Evolutionary conservation across 2,797 vertebrate genomes (phyloP), one percentile per base, ranked within the genome.

Genomic region (Pelobates cultripes): DNA sequence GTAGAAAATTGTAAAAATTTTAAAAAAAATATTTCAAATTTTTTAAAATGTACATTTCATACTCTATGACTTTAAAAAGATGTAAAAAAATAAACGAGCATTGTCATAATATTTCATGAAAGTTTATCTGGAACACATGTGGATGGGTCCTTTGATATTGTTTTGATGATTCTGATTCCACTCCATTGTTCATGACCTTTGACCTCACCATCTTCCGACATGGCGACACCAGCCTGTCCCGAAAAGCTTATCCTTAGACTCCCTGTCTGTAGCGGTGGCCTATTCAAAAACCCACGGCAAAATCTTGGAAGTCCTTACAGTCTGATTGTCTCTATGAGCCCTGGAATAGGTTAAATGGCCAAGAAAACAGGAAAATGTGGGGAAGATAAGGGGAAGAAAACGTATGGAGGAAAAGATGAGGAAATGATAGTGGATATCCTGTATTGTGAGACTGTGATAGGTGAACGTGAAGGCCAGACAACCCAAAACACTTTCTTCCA

Each of bases 281-380:
- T 77, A 75, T 9, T 28, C 45, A 1, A 5, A 10, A 82, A 43
- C 4, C 47, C 7, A 66, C 75, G 88, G 87, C 88, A 90, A 90
- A 6, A 73, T 14, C 51, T 86, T 82, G 2, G 4, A 86, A 69
- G 55, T 79, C 5, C 45, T 10, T 77, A 70, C 28, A 15, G 43
- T 85, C 75, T 69, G 68, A 70, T 55, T 77, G 79, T 86, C 86
- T 85, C 77, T 76, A 66, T 12, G 75, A 79, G 87, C 75, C 3
- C 84, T 83, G 83, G 73, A 86, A 81, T 78, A 77, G 81, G 70
- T 55, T 7, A 80, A 53, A 68, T 28, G 74, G 82, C 45, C 77
- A 84, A 73, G 85, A 89, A 91, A 91, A 91, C 90, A 92, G 91
- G 89, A 92, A 91, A 71, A 86, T 64, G 81, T 66, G 7, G 28